Evolutionary conservation across 92 coral and sea anemone species (phyloP).

Genomic region (Umimayanthus kanabou): DNA sequence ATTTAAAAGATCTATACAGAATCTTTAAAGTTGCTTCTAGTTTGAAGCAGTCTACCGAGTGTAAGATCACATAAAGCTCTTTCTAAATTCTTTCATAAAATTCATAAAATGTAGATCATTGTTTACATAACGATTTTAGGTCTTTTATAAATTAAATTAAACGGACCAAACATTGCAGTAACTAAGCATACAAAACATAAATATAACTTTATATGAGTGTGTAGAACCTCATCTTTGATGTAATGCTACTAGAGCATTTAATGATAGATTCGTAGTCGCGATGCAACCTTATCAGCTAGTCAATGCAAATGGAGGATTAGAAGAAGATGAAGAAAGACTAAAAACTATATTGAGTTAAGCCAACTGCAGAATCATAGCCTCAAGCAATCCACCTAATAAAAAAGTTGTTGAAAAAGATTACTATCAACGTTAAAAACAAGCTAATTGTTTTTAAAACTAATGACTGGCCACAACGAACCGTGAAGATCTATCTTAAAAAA

Average conservation of each 20-base stretch:
- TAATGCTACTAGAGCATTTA: neutral
- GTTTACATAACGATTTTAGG: neutral
- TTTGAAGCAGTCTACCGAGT: neutral
- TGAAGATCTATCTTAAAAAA: neutral
- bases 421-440: slow-evolving; percentile 12
- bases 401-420: neutral
- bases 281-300: neutral
- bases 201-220: neutral
- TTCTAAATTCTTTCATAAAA: no score
- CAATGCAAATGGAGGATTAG: neutral
- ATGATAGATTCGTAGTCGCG: neutral
- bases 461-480: neutral
- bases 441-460: neutral
- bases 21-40: no score
- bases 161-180: neutral
- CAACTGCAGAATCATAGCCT: neutral
- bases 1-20: neutral
- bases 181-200: neutral
- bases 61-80: neutral
- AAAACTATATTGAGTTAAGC: neutral
- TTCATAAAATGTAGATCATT: neutral
- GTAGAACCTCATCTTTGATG: neutral
- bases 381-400: neutral
- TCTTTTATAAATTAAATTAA: no score
- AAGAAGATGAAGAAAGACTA: neutral